A percentile compares a stretch with the other conserved stretches of the same genome.
Conservation (phyloP, 2,113 vertebrate genomes). For the Tonatia bakeri region DNA sequence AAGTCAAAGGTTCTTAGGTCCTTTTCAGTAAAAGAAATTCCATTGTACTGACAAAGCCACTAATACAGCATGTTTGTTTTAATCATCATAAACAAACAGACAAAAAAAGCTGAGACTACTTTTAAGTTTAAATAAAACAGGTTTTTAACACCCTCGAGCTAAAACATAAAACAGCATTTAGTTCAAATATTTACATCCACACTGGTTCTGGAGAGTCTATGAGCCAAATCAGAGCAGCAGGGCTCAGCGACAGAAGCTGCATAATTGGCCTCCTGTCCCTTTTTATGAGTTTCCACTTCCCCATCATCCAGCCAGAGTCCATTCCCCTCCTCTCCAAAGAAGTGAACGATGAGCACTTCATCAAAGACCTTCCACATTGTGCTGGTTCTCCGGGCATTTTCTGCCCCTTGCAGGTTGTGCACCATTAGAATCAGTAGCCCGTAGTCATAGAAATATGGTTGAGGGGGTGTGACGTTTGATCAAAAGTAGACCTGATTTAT, state of each 20-base stretch:
- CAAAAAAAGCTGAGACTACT: background rate
- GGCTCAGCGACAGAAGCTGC: background rate
- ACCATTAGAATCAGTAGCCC: background rate
- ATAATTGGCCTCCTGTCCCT: background rate
- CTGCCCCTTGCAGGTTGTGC: background rate
- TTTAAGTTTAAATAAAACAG: conserved; percentile 3
- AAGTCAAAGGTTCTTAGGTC: background rate
- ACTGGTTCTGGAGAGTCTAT: background rate
- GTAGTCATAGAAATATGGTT: background rate
- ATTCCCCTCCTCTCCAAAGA: background rate
- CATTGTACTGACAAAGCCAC: background rate
- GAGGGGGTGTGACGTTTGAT: background rate
- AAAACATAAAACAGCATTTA: conserved; percentile 21
- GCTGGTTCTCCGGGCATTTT: conserved; percentile 1
- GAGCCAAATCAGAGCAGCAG: background rate
- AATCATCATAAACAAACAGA: background rate
- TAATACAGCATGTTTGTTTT: background rate
- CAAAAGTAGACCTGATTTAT: conserved; percentile 43
- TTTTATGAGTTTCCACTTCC: conserved; percentile 11
- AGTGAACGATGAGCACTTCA: background rate
- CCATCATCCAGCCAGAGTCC: background rate
- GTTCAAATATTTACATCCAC: conserved; percentile 34
- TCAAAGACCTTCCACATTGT: background rate
- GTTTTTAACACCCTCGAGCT: background rate
- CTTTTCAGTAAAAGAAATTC: background rate